A percentile compares a stretch with the other conserved stretches of the same genome.
Conservation (phyloP, 2,797 vertebrate genomes). For the Rallus crepitans region DNA sequence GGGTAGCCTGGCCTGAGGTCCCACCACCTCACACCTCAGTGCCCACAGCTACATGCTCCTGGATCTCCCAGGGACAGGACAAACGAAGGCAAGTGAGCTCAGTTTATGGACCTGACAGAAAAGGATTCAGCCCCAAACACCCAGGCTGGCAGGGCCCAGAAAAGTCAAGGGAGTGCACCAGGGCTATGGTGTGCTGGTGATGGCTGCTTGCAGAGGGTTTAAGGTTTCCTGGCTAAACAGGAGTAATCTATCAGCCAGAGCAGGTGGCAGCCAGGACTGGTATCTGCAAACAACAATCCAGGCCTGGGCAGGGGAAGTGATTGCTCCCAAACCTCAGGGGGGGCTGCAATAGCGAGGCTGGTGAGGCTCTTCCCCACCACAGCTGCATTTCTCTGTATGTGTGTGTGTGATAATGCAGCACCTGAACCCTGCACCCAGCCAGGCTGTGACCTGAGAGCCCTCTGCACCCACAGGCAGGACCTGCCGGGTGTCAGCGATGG, state of each 20-base stretch:
- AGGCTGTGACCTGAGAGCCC: neutral
- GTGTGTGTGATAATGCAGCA: neutral
- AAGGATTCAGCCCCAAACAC: neutral
- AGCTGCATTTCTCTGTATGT: neutral
- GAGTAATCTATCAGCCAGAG: neutral
- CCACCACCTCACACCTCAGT: neutral
- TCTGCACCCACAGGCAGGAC: neutral
- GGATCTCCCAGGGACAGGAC: neutral
- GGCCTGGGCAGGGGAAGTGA: neutral
- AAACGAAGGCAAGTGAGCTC: neutral
- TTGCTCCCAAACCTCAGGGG: neutral
- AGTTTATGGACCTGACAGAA: neutral
- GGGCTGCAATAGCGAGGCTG: neutral
- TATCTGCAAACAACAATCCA: neutral
- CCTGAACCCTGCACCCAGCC: neutral
- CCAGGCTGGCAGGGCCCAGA: neutral
- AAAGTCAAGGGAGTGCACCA: neutral
- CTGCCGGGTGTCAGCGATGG: fast-evolving
- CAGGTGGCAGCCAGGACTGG: neutral
- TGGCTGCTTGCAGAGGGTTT: fast-evolving
- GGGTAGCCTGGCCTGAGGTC: neutral
- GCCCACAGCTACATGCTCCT: neutral
- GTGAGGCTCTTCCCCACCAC: neutral
- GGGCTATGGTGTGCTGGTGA: neutral
- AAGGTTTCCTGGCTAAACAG: neutral